Conservation (phyloP, 2,113 vertebrate genomes). For the Serinus canaria region DNA sequence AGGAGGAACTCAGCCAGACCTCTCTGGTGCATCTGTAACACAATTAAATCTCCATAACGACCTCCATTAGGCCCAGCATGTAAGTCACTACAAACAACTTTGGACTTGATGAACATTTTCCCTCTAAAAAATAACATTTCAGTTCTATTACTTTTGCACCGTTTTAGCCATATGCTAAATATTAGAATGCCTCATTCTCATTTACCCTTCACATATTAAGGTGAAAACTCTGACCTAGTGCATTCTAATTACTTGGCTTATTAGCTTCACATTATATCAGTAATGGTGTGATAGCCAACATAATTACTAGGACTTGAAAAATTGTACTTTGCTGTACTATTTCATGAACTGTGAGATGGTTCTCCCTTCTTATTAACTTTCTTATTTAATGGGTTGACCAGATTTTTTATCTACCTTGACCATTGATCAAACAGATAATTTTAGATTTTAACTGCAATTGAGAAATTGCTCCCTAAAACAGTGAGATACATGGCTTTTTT, state of each 20-base stretch:
- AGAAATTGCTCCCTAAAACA: not conserved
- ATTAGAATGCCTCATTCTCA: conserved; percentile 56
- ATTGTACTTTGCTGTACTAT: conserved; percentile 67
- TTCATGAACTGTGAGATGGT: conserved; percentile 58
- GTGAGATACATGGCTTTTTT: not conserved
- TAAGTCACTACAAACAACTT: conserved; percentile 20
- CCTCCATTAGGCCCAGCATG: not conserved
- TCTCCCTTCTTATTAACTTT: conserved; percentile 50
- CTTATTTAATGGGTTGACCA: conserved; percentile 34
- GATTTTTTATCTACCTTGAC: conserved; percentile 47
- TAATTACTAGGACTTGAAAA: conserved; percentile 76
- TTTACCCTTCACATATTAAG: conserved; percentile 71
- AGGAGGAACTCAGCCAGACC: not conserved
- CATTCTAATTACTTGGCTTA: conserved; percentile 79
- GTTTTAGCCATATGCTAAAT: conserved; percentile 46
- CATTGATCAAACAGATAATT: conserved; percentile 56
- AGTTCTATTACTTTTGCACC: not conserved
- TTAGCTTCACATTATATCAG: conserved; percentile 74
- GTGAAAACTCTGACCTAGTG: conserved; percentile 75
- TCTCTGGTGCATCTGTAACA: not conserved
- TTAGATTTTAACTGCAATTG: conserved; percentile 6
- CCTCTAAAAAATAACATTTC: not conserved
- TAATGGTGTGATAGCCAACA: conserved; percentile 69
- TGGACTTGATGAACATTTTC: not conserved
- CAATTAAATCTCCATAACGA: conserved; percentile 12